Evolutionary conservation across 2,797 vertebrate genomes (phyloP), one percentile per base, ranked within the genome.

Genomic region (Cossypha niveicapilla): DNA sequence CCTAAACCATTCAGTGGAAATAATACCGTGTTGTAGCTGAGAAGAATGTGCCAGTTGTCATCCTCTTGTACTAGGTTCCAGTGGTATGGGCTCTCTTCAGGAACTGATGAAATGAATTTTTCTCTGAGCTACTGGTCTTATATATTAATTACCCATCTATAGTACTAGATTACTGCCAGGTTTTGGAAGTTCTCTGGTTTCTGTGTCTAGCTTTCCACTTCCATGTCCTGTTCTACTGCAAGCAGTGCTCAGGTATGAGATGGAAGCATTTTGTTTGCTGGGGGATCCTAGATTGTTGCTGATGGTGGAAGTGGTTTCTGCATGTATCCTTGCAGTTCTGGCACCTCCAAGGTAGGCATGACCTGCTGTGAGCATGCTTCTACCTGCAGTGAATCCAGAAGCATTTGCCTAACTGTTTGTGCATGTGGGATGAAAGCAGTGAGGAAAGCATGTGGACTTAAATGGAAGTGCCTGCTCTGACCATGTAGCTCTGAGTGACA

Each of bases 371-470:
- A 63, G 13, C 22, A 12, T 30, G 23, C 25, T 80, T 30, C 34
- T 39, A 14, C 39, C n/a, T 61, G 5, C 19, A 34, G 9, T 39
- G 30, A 86, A 53, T 23, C 32, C 32, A 42, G 54, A 42, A 1
- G 0, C 1, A 0, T 45, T 72, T 74, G 10, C 13, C 13, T 37
- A 5, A 0, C 7, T 61, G 4, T 60, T 72, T 22, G 17, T 58
- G 27, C 13, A 0, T 3, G 7, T 27, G 28, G 14, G 7, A 39
- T 80, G 32, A 39, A 37, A 70, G 34, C 27, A 74, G 18, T 27
- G 32, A 68, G n/a, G 65, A 74, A 41, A 68, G 50, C 15, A 3
- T 0, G 0, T 25, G 22, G 15, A 53, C 34, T 8, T 65, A 11
- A 75, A 61, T 70, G 5, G 9, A 61, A 18, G 8, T 39, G 39